These are phyloP conservation scores for Pogoniulus pusillus DNA, from an alignment of 2,797 vertebrate species.

Conservation along the genomic window DNA sequence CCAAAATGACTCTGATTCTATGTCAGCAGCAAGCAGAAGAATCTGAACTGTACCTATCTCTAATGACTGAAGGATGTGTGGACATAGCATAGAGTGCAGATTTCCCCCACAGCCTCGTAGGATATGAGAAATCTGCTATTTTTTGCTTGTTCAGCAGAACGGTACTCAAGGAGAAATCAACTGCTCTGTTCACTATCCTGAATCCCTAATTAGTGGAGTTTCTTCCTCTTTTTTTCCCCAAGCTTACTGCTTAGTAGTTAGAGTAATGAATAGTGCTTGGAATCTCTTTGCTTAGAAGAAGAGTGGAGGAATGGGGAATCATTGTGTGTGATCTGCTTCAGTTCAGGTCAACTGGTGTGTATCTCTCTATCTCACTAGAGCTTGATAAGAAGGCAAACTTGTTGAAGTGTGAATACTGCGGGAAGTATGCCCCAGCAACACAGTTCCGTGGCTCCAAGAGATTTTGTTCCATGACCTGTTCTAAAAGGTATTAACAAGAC, in stretches of 20 bases:
- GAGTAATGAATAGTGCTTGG: background rate
- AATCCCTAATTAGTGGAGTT: background rate
- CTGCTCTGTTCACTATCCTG: background rate
- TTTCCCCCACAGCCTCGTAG: background rate
- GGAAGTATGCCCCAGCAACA: conserved; percentile 89
- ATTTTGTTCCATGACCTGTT: conserved; percentile 96
- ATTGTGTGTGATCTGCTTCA: background rate
- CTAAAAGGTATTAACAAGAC: conserved; percentile 86
- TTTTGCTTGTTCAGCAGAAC: background rate
- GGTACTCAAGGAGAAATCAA: background rate
- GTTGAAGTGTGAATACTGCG: conserved; percentile 95
- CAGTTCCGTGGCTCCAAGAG: conserved; percentile 96
- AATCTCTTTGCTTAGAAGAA: background rate
- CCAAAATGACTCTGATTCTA: too few species aligned
- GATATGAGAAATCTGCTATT: background rate
- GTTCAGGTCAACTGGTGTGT: background rate
- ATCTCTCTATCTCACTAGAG: conserved; percentile 57
- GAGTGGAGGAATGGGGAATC: background rate
- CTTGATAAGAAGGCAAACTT: conserved; percentile 78
- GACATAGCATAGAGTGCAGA: background rate
- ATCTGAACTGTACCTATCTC: background rate
- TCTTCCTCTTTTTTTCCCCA: background rate
- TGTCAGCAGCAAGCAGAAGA: background rate
- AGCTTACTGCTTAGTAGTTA: background rate
- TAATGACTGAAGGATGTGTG: background rate